These are phyloP conservation scores for Forbesichthys agassizii DNA, from an alignment of 2,113 vertebrate species.

Conservation along the genomic window DNA sequence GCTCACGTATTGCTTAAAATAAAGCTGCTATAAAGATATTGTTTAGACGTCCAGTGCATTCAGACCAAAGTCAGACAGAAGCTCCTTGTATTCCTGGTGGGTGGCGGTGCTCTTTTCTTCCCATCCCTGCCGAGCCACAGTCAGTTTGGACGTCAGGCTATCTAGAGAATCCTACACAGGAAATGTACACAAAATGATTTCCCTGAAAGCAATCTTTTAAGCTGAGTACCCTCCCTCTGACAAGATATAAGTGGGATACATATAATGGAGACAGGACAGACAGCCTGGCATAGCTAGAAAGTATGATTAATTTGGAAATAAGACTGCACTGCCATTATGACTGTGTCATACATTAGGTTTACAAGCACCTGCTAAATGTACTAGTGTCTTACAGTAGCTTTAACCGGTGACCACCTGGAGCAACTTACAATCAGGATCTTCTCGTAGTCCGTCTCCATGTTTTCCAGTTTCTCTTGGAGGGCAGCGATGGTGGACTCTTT, in stretches of 20 bases:
- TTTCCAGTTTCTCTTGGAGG: constrained; percentile 66
- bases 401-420: background rate
- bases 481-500: constrained; percentile 67
- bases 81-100: constrained; percentile 62
- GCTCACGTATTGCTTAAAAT: background rate
- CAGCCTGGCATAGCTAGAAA: background rate
- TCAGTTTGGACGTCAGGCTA: constrained; percentile 66
- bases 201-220: constrained; percentile 18
- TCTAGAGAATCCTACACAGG: constrained; percentile 72
- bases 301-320: background rate
- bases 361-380: background rate
- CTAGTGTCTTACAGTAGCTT: background rate
- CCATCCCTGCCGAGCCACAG: constrained; percentile 55
- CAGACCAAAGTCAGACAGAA: constrained; percentile 73
- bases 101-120: constrained; percentile 39
- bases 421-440: constrained; percentile 74
- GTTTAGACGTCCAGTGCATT: constrained; percentile 64
- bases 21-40: constrained; percentile 2
- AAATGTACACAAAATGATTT: constrained; percentile 9
- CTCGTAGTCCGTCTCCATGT: constrained; percentile 76
- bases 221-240: background rate
- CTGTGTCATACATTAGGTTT: too few relatives aligned
- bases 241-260: too few relatives aligned
- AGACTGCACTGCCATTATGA: background rate
- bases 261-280: constrained; percentile 8